Evolutionary conservation across 2,113 vertebrate species (phyloP).

Genomic region (Eidolon helvum): DNA sequence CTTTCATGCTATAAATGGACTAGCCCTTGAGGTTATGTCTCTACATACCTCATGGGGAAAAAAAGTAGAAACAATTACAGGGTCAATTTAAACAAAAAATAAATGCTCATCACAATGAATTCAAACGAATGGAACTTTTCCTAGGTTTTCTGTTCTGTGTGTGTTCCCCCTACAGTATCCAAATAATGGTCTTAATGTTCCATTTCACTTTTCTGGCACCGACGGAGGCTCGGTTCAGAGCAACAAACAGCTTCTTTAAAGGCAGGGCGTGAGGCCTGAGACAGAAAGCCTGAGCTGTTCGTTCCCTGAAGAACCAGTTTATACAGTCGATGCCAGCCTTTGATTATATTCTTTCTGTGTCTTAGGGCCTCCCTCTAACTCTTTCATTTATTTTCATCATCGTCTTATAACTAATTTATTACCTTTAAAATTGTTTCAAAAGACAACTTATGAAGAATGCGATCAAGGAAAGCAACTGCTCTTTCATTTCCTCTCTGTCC

Average conservation of each 20-base stretch:
- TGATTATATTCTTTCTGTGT: neutral
- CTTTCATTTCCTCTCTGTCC: neutral
- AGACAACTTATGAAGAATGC: neutral
- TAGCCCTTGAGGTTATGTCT: slow-evolving; percentile 16
- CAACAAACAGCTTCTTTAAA: slow-evolving; percentile 40
- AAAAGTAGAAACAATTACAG: slow-evolving; percentile 57
- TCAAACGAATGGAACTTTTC: slow-evolving; percentile 55
- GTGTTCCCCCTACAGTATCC: neutral
- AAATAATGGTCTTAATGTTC: slow-evolving; percentile 52
- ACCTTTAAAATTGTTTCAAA: slow-evolving; percentile 18
- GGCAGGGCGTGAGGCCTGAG: neutral
- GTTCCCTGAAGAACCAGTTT: neutral
- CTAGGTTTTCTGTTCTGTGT: slow-evolving; percentile 46
- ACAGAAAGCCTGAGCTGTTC: neutral
- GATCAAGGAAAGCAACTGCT: neutral
- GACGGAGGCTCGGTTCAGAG: neutral
- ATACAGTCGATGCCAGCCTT: neutral
- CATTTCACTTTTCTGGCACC: slow-evolving; percentile 56
- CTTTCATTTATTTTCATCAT: neutral
- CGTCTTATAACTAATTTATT: slow-evolving; percentile 3
- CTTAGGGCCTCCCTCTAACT: neutral
- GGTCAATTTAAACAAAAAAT: slow-evolving; percentile 68
- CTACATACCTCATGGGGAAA: neutral
- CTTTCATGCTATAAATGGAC: slow-evolving; percentile 60
- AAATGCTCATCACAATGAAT: slow-evolving; percentile 70